Base-by-base conservation (phyloP, 2,888 invertebrate species). In the Nycteola revayana region DNA sequence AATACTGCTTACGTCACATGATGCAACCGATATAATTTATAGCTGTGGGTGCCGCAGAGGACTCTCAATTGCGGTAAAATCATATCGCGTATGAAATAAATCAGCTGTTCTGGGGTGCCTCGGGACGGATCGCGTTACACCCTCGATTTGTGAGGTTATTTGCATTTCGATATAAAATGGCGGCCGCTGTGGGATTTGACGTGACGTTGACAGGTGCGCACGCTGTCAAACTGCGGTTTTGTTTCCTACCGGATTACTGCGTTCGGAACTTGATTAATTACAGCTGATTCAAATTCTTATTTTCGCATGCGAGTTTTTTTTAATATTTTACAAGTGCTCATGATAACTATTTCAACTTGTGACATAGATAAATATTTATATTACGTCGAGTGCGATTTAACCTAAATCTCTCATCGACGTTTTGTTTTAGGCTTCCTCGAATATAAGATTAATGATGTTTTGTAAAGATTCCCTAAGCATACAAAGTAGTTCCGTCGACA, bases 51-150 rank as follows among this genome's bases (percentile, higher is more conserved):
- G 24, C 23, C 46, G 41, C 53, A 39, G 64, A 68, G 75, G 73
- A 70, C 63, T 66, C 75, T 78, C 75, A 69, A 79, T 78, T 79
- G 80, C 72, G 76, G 75, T 70, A 67, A 77, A 84, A 84, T 80
- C 82, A 82, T 82, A 85, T 85, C 84, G 77, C 72, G 68, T 73
- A 77, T 79, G 74, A 81, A 82, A 86, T 83, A 85, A 84, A 85
- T 85, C 85, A 77, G 77, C 71, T 71, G 75, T 72, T 71, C 62
- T 63, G 66, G 69, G 64, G 60, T 70, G 66, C 67, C 67, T 64
- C 57, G 72, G 77, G 73, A 71, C 67, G 71, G 75, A 70, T 83
- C 76, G 65, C 61, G 81, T 83, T 83, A 79, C 84, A 76, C 83
- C 82, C 82, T 70, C 78, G 69, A 77, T 78, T 80, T 77, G 80